Evolutionary conservation across 2,113 vertebrate genomes (phyloP), one percentile per base, ranked within the genome.

Genomic region (Gambusia affinis): DNA sequence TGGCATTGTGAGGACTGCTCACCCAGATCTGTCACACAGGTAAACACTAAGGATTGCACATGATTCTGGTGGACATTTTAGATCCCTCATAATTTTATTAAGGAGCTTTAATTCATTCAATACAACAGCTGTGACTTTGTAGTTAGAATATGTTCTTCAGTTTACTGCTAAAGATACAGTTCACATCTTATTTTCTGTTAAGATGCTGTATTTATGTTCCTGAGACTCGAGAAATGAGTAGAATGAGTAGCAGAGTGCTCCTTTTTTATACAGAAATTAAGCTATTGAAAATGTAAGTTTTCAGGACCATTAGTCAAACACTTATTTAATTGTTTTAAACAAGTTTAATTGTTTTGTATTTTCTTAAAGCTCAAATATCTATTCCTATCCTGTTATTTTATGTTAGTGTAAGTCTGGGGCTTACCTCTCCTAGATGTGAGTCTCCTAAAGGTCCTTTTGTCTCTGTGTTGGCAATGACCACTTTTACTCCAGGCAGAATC

Each of bases 401-500:
- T 24, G 22, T 8, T 11, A 57, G 51, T 51, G 17, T 22, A 27
- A 44, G 14, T 47, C 17, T 30, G 60, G 10, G 47, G 31, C 92
- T 94, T 84, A 97, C 97, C 96, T 99, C 97, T 79, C 97, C 97
- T 74, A 99, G 92, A 85, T 98, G 97, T 0, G 97, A 97, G 89
- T 99, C 97, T 90, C 97, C 97, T 28, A 99, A 90, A 14, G 97
- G 97, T 54, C 97, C 97, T 92, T 96, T 98, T 54, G 97, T 98
- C 91, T 98, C 97, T 0, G 97, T 96, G 91, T 99, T 97, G 12
- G 97, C 97, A 3, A 98, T 98, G 88, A 98, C 96, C 78, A 99
- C 97, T 81, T 97, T 98, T 24, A 99, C 97, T 8, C 97, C 97
- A 0, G 97, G 97, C 8, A 99, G 96, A 76, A 99, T 98, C 97